Evolutionary conservation across 92 coral and sea anemone genomes (phyloP).

Genomic region (Paramuricea clavata): DNA sequence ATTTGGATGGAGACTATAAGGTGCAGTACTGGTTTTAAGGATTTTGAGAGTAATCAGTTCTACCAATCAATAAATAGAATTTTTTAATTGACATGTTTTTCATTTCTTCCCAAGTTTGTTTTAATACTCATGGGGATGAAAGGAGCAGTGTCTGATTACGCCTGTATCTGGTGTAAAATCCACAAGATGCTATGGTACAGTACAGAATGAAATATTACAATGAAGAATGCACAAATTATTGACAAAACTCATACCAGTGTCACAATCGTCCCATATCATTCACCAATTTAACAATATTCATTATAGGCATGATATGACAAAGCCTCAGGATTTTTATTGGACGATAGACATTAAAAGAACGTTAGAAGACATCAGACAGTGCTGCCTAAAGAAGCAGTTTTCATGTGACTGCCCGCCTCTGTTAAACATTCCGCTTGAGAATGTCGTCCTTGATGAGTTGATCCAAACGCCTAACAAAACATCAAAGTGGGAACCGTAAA

Average conservation of each 20-base stretch:
- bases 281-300: no score
- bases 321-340: conserved; percentile 57
- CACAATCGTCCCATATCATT: no score
- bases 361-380: conserved; percentile 36
- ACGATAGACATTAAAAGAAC: conserved; percentile 41
- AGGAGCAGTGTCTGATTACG: conserved; percentile 38
- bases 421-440: conserved; percentile 65
- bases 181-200: conserved; percentile 14
- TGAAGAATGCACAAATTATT: no score
- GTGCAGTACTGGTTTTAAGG: background rate
- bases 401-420: conserved; percentile 60
- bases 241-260: no score
- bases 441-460: conserved; percentile 65
- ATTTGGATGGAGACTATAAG: conserved; percentile 5
- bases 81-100: conserved; percentile 17
- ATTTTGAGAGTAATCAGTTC: no score
- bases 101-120: background rate
- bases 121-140: conserved; percentile 39
- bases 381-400: conserved; percentile 40
- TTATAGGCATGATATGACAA: conserved; percentile 68
- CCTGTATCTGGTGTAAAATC: no score
- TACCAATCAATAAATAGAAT: no score
- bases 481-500: background rate
- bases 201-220: background rate
- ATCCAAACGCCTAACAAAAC: background rate